Percentiles rank a stretch among this genome's conserved stretches.
Evolutionary conservation across 2,888 invertebrate genomes (phyloP).

Genomic region (Phyllotreta cruciferae): DNA sequence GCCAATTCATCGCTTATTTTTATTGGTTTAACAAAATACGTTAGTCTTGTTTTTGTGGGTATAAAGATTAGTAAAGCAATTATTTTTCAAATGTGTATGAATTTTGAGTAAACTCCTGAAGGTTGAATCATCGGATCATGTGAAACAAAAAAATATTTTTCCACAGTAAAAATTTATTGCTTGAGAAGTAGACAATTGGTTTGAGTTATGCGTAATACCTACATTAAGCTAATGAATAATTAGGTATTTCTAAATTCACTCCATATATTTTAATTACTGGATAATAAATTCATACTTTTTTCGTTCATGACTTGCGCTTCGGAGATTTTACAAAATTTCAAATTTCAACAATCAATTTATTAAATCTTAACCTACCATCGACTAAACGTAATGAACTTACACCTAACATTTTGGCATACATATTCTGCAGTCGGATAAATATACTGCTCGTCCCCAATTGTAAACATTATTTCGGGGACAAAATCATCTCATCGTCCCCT

Average conservation of each 20-base stretch:
- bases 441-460: slow-evolving; percentile 28
- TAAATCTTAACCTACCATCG: slow-evolving; percentile 22
- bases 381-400: slow-evolving; percentile 34
- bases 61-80: not conserved
- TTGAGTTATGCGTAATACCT: no score
- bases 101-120: no score
- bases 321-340: slow-evolving; percentile 1
- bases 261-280: not conserved
- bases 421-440: slow-evolving; percentile 33
- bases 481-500: slow-evolving; percentile 8
- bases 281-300: slow-evolving; percentile 1
- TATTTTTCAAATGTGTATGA: not conserved
- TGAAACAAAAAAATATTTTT: no score
- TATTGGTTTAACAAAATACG: no score
- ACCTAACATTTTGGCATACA: slow-evolving; percentile 39
- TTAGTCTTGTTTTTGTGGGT: slow-evolving; percentile 2
- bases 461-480: slow-evolving; percentile 4
- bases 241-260: slow-evolving; percentile 13
- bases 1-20: no score
- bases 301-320: no score
- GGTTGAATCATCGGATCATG: no score
- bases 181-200: no score
- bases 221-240: not conserved
- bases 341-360: slow-evolving; percentile 1
- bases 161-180: no score